phyloP scores from a whole-genome alignment of 2,797 vertebrate species.

The Borostomias antarcticus region DNA sequence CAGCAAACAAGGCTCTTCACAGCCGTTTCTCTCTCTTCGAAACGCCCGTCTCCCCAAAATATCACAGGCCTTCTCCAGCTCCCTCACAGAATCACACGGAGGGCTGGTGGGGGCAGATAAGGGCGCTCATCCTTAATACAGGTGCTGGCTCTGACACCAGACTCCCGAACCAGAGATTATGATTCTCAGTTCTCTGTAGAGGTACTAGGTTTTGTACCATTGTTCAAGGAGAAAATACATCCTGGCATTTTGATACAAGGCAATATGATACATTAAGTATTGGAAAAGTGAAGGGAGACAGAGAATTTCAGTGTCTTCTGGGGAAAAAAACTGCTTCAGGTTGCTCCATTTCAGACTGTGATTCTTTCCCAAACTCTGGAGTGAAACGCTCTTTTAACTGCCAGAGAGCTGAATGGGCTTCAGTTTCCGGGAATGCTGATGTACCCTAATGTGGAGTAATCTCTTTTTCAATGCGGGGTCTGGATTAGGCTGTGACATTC shows the following conservation, averaged over 20 bases:
- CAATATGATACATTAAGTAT: background rate
- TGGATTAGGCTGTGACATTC: background rate
- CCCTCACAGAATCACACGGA: background rate
- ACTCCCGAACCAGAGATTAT: background rate
- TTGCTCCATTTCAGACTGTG: background rate
- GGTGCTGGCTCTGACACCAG: background rate
- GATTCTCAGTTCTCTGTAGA: background rate
- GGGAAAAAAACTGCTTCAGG: background rate
- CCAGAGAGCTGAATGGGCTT: conserved; percentile 10
- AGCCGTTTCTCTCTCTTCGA: conserved; percentile 2
- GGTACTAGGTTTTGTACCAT: background rate
- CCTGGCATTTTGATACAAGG: background rate
- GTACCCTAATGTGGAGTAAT: conserved; percentile 1
- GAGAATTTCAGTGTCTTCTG: too few species aligned
- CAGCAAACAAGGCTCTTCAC: background rate
- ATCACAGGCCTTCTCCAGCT: background rate
- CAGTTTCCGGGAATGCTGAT: background rate
- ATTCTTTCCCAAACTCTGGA: background rate
- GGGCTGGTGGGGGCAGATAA: conserved; percentile 9
- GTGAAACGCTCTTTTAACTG: background rate
- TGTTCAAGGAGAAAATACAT: conserved; percentile 1
- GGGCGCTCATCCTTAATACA: background rate
- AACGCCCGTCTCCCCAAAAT: conserved; percentile 1
- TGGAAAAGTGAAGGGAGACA: background rate
- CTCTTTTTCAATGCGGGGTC: background rate